phyloP scores from a whole-genome alignment of 2,888 invertebrate species.

The Protophormia terraenovae region DNA sequence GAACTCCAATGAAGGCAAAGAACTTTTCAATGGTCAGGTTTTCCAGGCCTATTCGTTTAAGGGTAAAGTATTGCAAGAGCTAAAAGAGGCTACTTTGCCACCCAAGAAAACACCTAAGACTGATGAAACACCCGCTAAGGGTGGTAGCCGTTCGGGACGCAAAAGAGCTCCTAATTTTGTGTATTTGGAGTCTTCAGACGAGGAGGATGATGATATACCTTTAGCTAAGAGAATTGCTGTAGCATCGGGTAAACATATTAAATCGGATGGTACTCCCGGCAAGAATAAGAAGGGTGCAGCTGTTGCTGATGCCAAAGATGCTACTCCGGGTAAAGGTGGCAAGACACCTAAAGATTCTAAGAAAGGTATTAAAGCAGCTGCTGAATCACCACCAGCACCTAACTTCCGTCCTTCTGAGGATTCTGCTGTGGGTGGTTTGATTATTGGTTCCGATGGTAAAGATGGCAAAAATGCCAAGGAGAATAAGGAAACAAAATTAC shows the following conservation, averaged over 20 bases:
- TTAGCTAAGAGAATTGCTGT: conserved; percentile 81
- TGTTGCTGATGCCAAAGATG: conserved; percentile 18
- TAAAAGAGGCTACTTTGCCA: conserved; percentile 78
- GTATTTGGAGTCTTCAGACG: conserved; percentile 80
- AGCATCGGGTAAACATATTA: conserved; percentile 73
- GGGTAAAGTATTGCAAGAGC: conserved; percentile 80
- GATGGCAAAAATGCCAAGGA: conserved; percentile 84
- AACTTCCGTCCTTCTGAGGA: conserved; percentile 86
- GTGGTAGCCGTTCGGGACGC: conserved; percentile 70
- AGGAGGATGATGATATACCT: conserved; percentile 81
- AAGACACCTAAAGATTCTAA: conserved; percentile 42
- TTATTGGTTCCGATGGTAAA: conserved; percentile 83
- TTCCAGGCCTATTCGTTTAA: conserved; percentile 86
- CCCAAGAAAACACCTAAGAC: conserved; percentile 75
- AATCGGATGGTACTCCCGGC: conserved; percentile 66
- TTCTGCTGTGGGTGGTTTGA: conserved; percentile 88
- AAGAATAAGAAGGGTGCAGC: conserved; percentile 27
- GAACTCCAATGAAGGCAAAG: conserved; percentile 83
- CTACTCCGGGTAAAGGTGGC: conserved; percentile 9
- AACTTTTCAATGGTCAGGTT: conserved; percentile 86
- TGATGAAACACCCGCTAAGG: conserved; percentile 69
- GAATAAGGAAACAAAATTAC: conserved; percentile 88
- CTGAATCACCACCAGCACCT: conserved; percentile 66
- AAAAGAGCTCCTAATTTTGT: conserved; percentile 76
- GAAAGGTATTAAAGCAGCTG: conserved; percentile 52